These are phyloP conservation scores for Oreochromis aureus DNA, from an alignment of 2,113 vertebrate genomes.

Conservation along the genomic window DNA sequence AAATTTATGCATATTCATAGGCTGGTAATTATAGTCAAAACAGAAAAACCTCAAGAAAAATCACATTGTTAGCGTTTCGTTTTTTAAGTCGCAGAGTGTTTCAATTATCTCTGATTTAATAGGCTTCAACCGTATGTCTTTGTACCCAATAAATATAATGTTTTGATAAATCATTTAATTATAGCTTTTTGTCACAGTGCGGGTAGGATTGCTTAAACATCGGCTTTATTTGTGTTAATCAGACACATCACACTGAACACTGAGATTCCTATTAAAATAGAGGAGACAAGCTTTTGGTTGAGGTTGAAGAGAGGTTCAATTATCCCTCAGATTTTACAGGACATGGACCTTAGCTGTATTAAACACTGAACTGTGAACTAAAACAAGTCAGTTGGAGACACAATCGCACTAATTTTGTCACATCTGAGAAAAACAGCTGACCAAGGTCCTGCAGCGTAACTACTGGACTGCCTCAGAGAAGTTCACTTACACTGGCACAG, in stretches of 20 bases:
- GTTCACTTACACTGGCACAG: slow-evolving; percentile 3
- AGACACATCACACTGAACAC: not conserved
- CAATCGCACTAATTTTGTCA: not conserved
- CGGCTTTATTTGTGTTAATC: not conserved
- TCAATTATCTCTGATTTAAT: not conserved
- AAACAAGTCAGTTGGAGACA: not conserved
- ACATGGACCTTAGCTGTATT: not conserved
- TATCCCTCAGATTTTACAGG: not conserved
- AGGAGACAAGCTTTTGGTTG: not conserved
- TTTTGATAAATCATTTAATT: not conserved
- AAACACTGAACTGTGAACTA: not conserved
- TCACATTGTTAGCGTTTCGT: not conserved
- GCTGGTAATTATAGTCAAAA: not conserved
- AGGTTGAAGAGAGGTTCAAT: not conserved
- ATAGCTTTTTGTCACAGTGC: not conserved
- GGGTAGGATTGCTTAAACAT: not conserved
- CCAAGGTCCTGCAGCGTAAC: not conserved
- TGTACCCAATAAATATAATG: not conserved
- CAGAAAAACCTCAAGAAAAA: not conserved
- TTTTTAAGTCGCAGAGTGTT: not conserved
- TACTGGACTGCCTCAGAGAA: slow-evolving; percentile 14
- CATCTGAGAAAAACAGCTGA: not conserved
- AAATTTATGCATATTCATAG: not conserved
- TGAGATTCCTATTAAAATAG: not conserved
- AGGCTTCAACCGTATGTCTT: not conserved